These are phyloP conservation scores for Drepana falcataria DNA, from an alignment of 2,888 invertebrate genomes.

Conservation along the genomic window DNA sequence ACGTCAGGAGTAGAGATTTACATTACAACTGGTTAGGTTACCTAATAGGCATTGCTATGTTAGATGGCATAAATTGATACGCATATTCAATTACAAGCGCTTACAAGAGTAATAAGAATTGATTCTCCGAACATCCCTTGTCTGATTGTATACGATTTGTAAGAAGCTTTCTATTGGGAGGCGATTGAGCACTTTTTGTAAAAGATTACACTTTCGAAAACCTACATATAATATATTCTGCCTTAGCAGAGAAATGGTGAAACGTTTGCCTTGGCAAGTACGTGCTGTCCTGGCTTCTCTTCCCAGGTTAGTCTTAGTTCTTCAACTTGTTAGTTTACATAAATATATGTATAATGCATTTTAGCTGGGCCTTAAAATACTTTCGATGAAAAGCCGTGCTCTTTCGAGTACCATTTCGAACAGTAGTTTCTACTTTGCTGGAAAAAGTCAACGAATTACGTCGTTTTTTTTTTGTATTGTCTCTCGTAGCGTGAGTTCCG, in stretches of 20 bases:
- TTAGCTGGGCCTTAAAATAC: too few relatives aligned
- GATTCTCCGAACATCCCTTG: constrained; percentile 19
- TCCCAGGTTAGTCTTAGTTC: background rate
- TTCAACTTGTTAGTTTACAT: too few relatives aligned
- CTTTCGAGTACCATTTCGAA: too few relatives aligned
- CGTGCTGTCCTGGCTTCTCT: background rate
- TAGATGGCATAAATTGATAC: constrained; percentile 25
- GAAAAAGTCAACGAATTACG: too few relatives aligned
- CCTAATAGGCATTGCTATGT: constrained; percentile 3
- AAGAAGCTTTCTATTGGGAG: constrained; percentile 45
- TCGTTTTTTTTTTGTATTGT: too few relatives aligned
- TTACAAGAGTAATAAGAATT: constrained; percentile 7
- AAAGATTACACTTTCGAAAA: constrained; percentile 31
- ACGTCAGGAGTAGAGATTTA: constrained; percentile 2
- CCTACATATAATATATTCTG: constrained; percentile 6
- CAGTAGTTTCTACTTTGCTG: too few relatives aligned
- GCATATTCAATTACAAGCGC: constrained; percentile 23
- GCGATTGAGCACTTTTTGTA: constrained; percentile 32
- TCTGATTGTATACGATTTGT: constrained; percentile 13
- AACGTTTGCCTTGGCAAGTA: background rate
- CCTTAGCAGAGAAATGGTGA: background rate
- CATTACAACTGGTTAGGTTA: constrained; percentile 3
- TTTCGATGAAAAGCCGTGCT: too few relatives aligned
- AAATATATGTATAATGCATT: too few relatives aligned
- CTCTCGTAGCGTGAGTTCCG: too few relatives aligned